Conservation (phyloP, 2,797 vertebrate species). For the Gambusia yucatana region DNA sequence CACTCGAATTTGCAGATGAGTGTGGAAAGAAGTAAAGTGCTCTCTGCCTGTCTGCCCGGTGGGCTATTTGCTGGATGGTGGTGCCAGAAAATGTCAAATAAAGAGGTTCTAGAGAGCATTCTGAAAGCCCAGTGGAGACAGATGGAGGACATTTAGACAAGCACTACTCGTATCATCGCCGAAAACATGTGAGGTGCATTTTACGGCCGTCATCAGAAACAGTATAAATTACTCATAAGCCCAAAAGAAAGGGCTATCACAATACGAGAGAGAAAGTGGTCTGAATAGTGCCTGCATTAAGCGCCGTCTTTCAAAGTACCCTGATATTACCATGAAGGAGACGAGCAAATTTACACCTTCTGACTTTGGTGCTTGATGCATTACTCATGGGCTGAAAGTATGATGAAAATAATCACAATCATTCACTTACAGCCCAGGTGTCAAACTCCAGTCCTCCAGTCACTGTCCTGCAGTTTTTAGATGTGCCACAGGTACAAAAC, state of each 20-base stretch:
- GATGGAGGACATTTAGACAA: slow-evolving; percentile 66
- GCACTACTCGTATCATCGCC: slow-evolving; percentile 44
- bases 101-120: slow-evolving; percentile 60
- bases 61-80: slow-evolving; percentile 46
- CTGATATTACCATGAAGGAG: slow-evolving; percentile 43
- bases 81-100: slow-evolving; percentile 50
- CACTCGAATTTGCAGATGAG: slow-evolving; percentile 54
- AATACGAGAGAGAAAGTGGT: slow-evolving; percentile 53
- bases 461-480: no score
- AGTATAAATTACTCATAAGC: slow-evolving; percentile 55
- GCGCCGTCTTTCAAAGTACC: slow-evolving; percentile 17
- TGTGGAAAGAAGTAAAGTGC: slow-evolving; percentile 58
- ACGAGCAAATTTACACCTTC: slow-evolving; percentile 2
- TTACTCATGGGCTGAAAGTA: background rate
- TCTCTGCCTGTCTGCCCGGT: slow-evolving; percentile 55
- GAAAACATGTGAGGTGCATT: slow-evolving; percentile 60
- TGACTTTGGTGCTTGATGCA: background rate
- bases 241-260: slow-evolving; percentile 48
- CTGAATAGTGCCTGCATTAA: slow-evolving; percentile 45
- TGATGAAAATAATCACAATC: slow-evolving; percentile 1
- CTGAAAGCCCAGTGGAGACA: slow-evolving; percentile 65
- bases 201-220: slow-evolving; percentile 45
- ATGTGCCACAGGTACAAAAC: no score
- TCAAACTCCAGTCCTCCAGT: no score
- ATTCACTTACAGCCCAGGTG: background rate